These are phyloP conservation scores for Drosophila kepulauana DNA, from an alignment of 1,140 invertebrate species.

Conservation along the genomic window DNA sequence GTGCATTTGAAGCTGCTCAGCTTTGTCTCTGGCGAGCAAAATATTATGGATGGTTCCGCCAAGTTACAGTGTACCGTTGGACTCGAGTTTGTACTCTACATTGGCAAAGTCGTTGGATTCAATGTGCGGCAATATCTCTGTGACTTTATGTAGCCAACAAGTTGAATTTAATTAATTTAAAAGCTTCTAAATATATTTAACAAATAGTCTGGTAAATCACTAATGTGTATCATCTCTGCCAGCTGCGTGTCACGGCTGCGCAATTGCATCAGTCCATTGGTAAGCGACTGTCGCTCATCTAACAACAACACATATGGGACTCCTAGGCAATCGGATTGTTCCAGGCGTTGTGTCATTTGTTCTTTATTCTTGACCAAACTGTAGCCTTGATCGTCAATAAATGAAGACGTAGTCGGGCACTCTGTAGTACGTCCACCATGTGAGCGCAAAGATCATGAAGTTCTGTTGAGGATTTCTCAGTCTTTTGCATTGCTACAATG, in stretches of 20 bases:
- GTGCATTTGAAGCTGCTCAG: slow-evolving; percentile 89
- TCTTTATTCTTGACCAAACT: slow-evolving; percentile 14
- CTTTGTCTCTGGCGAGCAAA: slow-evolving; percentile 88
- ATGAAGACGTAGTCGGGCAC: slow-evolving; percentile 83
- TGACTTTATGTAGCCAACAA: slow-evolving; percentile 87
- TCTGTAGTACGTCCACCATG: slow-evolving; percentile 86
- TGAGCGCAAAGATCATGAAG: slow-evolving; percentile 86
- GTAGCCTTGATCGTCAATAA: slow-evolving; percentile 38
- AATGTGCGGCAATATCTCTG: slow-evolving; percentile 91
- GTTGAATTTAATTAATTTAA: slow-evolving; percentile 18
- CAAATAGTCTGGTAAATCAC: slow-evolving; percentile 79
- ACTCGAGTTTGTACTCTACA: slow-evolving; percentile 89
- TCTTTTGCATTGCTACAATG: slow-evolving; percentile 48
- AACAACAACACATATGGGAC: slow-evolving; percentile 85
- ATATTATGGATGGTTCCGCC: slow-evolving; percentile 87
- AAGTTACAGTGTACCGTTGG: slow-evolving; percentile 91
- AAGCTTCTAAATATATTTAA: slow-evolving; percentile 75
- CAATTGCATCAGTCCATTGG: slow-evolving; percentile 90
- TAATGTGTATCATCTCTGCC: slow-evolving; percentile 79
- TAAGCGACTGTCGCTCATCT: slow-evolving; percentile 88
- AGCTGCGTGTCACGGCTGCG: slow-evolving; percentile 91
- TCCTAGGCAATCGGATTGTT: slow-evolving; percentile 86
- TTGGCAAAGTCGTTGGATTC: slow-evolving; percentile 90
- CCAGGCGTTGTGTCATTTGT: slow-evolving; percentile 48
- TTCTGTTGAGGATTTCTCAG: slow-evolving; percentile 10